Evolutionary conservation across 2,113 vertebrate genomes (phyloP), one percentile per base, ranked within the genome.

Genomic region (Macaca nemestrina): DNA sequence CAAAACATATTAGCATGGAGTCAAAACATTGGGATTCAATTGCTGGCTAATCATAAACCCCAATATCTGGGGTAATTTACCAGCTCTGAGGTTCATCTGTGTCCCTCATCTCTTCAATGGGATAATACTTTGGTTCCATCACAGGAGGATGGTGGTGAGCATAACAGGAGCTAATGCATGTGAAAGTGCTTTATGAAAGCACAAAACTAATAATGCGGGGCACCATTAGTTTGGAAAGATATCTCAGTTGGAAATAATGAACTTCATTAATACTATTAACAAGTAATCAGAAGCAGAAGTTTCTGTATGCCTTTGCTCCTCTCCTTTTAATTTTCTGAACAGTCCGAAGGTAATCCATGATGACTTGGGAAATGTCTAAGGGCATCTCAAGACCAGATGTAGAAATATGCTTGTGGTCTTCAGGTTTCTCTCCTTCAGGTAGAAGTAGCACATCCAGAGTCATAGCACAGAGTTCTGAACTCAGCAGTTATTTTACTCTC

Each of bases 281-380:
- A 57, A 78, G 16, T 85, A 72, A 83, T 95, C 50, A 92, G 13
- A 92, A 73, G 43, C 22, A 13, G 79, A 97, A 61, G 68, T 79
- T 72, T 93, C 97, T 35, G 22, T 94, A 9, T 27, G 30, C 89
- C 57, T 94, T 78, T 55, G 17, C 13, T 94, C 50, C 52, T 94
- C 68, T 64, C 94, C 88, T 97, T 97, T n/a, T 89, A 96, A 97
- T 76, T 80, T 97, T 76, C 82, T 96, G 76, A 98, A 88, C 93
- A 97, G 97, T 94, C 86, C 92, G 76, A 92, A 98, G 94, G 40
- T 88, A 93, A 96, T 93, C 86, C 90, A 96, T 79, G 67, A 57
- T 96, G 89, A 82, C 73, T 95, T 61, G 52, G 80, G 73, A 95
- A 85, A 43, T 13, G 10, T 96, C 85, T 97, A 96, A 94, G 50